A percentile compares a stretch with the other conserved stretches of the same genome.
phyloP scores from a whole-genome alignment of 2,113 vertebrate species.

The Mus spicilegus region DNA sequence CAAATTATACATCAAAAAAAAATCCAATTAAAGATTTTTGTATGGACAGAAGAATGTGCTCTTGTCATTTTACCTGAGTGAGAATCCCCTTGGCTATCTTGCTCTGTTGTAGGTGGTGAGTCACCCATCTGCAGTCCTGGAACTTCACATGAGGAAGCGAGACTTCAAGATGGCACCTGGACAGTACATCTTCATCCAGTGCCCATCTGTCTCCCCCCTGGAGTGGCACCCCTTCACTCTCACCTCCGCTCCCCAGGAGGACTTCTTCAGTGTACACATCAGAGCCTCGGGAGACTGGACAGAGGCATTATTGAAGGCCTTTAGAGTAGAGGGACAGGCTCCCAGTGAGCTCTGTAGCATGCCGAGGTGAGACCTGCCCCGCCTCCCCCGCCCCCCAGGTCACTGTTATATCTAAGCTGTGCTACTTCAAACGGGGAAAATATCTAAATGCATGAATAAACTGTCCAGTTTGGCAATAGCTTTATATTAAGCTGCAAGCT shows the following conservation, averaged over 20 bases:
- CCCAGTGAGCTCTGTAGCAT: slow-evolving; percentile 79
- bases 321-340: slow-evolving; percentile 76
- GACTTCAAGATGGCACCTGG: slow-evolving; percentile 89
- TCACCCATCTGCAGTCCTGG: slow-evolving; percentile 88
- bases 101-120: slow-evolving; percentile 85
- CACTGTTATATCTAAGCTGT: not conserved
- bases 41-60: not conserved
- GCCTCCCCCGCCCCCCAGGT: not conserved
- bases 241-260: slow-evolving; percentile 90
- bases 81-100: not conserved
- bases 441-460: not conserved
- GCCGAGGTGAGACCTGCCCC: slow-evolving; percentile 85
- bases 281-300: slow-evolving; percentile 88
- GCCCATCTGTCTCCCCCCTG: slow-evolving; percentile 85
- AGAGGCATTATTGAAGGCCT: slow-evolving; percentile 83
- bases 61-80: not conserved
- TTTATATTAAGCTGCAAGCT: not conserved
- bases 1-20: not conserved
- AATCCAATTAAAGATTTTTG: not conserved
- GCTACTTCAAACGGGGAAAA: not conserved
- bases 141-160: slow-evolving; percentile 89
- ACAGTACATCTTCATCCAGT: slow-evolving; percentile 89
- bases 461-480: not conserved
- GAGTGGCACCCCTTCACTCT: slow-evolving; percentile 92
- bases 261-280: slow-evolving; percentile 90